Conservation (phyloP, 2,797 vertebrate genomes). For the Anguilla megastoma region DNA sequence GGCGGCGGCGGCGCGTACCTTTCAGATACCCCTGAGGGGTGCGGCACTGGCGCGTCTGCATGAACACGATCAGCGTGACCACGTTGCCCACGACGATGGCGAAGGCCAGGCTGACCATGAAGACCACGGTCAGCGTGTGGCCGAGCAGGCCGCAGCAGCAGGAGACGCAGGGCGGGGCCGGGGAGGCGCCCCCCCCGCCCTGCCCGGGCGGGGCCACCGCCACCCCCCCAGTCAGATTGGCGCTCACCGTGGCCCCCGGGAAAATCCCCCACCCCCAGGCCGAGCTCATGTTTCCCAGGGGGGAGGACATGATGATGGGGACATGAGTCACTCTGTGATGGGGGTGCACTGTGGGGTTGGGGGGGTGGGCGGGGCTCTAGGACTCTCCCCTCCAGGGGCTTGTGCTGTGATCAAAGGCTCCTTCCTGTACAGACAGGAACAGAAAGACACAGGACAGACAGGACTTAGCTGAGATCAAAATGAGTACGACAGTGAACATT, state of each 20-base stretch:
- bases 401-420: constrained; percentile 33
- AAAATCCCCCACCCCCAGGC: constrained; percentile 47
- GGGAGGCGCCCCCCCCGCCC: constrained; percentile 32
- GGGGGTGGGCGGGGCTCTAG: constrained; percentile 29
- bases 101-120: constrained; percentile 77
- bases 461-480: not conserved
- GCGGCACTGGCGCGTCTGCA: constrained; percentile 73
- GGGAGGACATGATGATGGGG: constrained; percentile 60
- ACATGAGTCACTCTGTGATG: not conserved
- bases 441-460: constrained; percentile 1
- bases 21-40: constrained; percentile 81
- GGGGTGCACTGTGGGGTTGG: not conserved
- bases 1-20: constrained; percentile 62
- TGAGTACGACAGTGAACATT: not conserved
- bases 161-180: constrained; percentile 68
- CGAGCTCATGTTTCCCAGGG: constrained; percentile 56
- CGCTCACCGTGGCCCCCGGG: constrained; percentile 48
- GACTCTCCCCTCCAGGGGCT: constrained; percentile 41
- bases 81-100: constrained; percentile 78
- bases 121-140: constrained; percentile 65
- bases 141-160: constrained; percentile 72
- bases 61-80: constrained; percentile 78
- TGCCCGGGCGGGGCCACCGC: constrained; percentile 33
- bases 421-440: constrained; percentile 48
- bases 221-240: constrained; percentile 59